phyloP scores from a whole-genome alignment of 23 tunicate genomes.

The Ciona savignyi region DNA sequence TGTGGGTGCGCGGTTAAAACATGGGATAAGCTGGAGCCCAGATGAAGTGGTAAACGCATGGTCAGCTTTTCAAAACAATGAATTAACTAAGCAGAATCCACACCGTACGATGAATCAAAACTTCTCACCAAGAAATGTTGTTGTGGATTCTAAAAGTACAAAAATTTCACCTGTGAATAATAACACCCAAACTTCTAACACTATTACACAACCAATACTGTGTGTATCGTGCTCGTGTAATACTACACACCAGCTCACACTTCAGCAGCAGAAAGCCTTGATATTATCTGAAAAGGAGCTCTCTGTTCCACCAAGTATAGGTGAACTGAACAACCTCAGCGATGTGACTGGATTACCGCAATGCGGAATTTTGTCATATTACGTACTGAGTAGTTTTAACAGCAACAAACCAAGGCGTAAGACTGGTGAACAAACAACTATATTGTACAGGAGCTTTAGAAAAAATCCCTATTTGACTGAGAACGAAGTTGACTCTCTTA shows the following conservation, averaged over 20 bases:
- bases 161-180: background rate
- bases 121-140: background rate
- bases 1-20: slow-evolving; percentile 36
- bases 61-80: too few species aligned
- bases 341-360: background rate
- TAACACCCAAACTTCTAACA: background rate
- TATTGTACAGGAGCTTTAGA: background rate
- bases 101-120: background rate
- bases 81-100: background rate
- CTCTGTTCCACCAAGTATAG: background rate
- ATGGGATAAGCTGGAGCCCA: slow-evolving; percentile 80
- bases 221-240: background rate
- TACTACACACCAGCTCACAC: background rate
- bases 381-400: too few species aligned
- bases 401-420: too few species aligned
- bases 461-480: background rate
- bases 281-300: background rate
- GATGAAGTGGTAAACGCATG: slow-evolving; percentile 63
- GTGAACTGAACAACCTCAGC: background rate
- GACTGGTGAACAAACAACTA: background rate
- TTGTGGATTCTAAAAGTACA: background rate
- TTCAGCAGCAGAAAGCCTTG: background rate
- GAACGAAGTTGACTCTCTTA: too few species aligned
- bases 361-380: background rate
- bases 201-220: background rate